These are phyloP conservation scores for Cactoblastis cactorum DNA, from an alignment of 2,888 invertebrate genomes.

Conservation along the genomic window DNA sequence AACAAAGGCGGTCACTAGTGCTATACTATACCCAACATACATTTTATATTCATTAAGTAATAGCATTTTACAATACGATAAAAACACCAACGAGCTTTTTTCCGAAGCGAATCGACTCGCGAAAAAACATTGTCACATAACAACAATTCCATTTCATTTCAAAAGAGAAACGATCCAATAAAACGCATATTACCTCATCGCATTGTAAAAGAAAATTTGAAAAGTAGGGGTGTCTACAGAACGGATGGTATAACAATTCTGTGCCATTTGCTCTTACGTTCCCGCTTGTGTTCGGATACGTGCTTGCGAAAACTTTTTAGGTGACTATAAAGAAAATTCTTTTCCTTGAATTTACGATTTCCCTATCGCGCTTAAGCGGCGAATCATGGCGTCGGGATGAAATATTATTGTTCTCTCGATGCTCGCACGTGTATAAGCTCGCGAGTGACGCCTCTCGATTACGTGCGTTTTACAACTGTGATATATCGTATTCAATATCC, in stretches of 20 bases:
- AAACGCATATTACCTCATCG: slow-evolving; percentile 63
- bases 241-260: slow-evolving; percentile 64
- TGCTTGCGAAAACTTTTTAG: slow-evolving; percentile 63
- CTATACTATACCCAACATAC: background rate
- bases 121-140: slow-evolving; percentile 41
- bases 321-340: slow-evolving; percentile 69
- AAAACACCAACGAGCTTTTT: background rate
- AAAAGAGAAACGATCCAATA: slow-evolving; percentile 63
- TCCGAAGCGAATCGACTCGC: slow-evolving; percentile 16
- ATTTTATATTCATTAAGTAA: background rate
- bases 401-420: slow-evolving; percentile 58
- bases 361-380: slow-evolving; percentile 70
- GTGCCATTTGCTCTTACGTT: slow-evolving; percentile 57
- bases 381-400: slow-evolving; percentile 67
- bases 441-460: slow-evolving; percentile 7
- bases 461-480: slow-evolving; percentile 3
- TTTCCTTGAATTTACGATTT: slow-evolving; percentile 70
- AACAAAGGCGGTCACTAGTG: too few species aligned
- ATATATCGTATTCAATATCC: slow-evolving; percentile 7
- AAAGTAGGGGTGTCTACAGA: slow-evolving; percentile 56
- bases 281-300: slow-evolving; percentile 54
- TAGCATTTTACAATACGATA: background rate
- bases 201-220: slow-evolving; percentile 64
- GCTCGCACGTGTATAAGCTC: slow-evolving; percentile 35
- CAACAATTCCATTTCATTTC: slow-evolving; percentile 55